Conservation (phyloP, 2,888 invertebrate species). For the Epinotia demarniana region DNA sequence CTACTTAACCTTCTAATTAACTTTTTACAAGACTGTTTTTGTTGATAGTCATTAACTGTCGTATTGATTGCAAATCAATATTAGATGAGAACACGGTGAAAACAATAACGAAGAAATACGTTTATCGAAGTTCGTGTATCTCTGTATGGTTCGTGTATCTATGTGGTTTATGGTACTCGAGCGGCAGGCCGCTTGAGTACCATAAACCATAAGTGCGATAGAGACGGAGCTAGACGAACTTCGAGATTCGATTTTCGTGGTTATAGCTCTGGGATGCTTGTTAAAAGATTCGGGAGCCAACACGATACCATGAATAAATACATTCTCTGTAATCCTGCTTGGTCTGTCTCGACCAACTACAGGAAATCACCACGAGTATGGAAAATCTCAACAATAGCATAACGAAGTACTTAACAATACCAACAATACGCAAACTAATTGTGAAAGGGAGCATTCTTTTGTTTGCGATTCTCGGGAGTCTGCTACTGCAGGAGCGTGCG, state of each 20-base stretch:
- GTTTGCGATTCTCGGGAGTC: slow-evolving; percentile 5
- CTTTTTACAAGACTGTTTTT: slow-evolving; percentile 38
- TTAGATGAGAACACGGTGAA: neutral
- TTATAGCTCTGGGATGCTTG: too few relatives aligned
- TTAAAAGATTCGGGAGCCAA: neutral
- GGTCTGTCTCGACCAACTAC: neutral
- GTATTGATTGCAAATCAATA: slow-evolving; percentile 31
- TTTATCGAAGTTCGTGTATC: too few relatives aligned
- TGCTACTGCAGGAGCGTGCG: too few relatives aligned
- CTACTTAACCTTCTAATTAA: slow-evolving; percentile 35
- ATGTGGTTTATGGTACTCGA: too few relatives aligned
- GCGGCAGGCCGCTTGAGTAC: too few relatives aligned
- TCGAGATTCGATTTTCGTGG: too few relatives aligned
- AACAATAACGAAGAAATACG: neutral
- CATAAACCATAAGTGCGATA: too few relatives aligned
- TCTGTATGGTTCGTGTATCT: too few relatives aligned
- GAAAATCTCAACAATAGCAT: neutral
- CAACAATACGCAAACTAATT: neutral
- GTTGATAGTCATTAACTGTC: slow-evolving; percentile 24
- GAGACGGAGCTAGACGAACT: too few relatives aligned
- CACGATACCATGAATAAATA: neutral
- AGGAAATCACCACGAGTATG: neutral
- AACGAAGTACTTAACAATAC: neutral
- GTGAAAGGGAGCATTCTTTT: neutral
- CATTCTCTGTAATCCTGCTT: too few relatives aligned